phyloP scores from a whole-genome alignment of 2,797 vertebrate genomes.

The Morelia viridis region DNA sequence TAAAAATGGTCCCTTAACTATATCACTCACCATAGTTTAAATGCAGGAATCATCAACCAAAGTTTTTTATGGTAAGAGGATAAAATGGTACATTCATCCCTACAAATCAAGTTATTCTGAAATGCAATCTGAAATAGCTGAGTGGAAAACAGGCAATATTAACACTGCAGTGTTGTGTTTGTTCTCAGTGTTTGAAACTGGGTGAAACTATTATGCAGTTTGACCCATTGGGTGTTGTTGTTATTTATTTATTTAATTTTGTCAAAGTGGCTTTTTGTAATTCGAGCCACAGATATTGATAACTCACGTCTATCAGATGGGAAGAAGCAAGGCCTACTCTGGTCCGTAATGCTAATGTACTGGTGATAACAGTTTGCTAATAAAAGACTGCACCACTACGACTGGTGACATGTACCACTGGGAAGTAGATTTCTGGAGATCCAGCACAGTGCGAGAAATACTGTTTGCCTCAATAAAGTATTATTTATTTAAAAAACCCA shows the following conservation, averaged over 20 bases:
- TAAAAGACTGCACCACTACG: neutral
- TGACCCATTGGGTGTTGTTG: neutral
- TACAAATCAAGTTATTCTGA: neutral
- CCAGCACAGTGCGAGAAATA: neutral
- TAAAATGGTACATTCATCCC: neutral
- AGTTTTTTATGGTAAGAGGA: neutral
- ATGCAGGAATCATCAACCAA: neutral
- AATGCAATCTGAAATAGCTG: neutral
- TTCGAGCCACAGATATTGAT: neutral
- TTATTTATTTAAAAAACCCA: neutral
- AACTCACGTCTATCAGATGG: neutral
- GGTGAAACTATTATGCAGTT: neutral
- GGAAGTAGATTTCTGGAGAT: neutral
- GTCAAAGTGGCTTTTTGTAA: neutral
- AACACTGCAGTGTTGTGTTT: neutral
- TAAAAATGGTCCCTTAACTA: neutral
- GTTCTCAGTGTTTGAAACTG: neutral
- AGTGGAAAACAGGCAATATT: neutral
- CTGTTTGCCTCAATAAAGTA: neutral
- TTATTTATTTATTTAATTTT: neutral
- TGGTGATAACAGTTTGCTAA: neutral
- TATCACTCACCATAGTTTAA: neutral
- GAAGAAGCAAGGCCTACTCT: neutral
- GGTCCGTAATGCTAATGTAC: neutral
- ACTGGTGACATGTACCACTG: neutral